These are phyloP conservation scores for Drymonia ruficornis DNA, from an alignment of 2,888 invertebrate genomes.

Conservation along the genomic window DNA sequence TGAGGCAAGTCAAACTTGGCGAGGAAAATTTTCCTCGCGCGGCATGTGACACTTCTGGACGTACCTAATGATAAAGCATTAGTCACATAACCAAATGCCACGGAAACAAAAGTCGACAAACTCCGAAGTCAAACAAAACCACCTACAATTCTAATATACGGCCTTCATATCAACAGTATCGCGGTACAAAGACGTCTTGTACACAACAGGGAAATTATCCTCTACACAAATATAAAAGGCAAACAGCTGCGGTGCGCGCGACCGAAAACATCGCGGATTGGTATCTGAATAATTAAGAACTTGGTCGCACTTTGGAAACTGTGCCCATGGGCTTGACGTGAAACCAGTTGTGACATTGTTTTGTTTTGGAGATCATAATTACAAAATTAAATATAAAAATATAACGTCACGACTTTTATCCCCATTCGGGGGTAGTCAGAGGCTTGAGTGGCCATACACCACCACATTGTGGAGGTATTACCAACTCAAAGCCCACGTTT, in stretches of 20 bases:
- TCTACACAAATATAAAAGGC: constrained; percentile 5
- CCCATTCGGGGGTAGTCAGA: too few species aligned
- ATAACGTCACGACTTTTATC: too few species aligned
- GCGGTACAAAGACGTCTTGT: not conserved
- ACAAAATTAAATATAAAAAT: too few species aligned
- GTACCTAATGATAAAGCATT: not conserved
- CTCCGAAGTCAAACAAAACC: constrained; percentile 1
- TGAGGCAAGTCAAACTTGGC: too few species aligned
- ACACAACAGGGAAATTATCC: constrained; percentile 9
- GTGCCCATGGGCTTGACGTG: not conserved
- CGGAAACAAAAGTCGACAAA: not conserved
- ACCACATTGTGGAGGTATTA: too few species aligned
- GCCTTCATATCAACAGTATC: not conserved
- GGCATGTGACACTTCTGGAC: too few species aligned
- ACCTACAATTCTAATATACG: constrained; percentile 10
- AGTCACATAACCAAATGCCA: not conserved
- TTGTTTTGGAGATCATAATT: too few species aligned
- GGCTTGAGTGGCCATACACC: too few species aligned
- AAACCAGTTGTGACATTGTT: too few species aligned
- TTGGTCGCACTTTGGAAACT: not conserved
- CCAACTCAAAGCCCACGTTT: too few species aligned
- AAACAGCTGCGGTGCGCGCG: constrained; percentile 5
- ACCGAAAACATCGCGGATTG: constrained; percentile 13
- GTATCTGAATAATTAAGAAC: constrained; percentile 22
- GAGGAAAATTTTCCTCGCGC: too few species aligned